Evolutionary conservation across 1,140 invertebrate genomes (phyloP).

Genomic region (Macrostomum lignano): DNA sequence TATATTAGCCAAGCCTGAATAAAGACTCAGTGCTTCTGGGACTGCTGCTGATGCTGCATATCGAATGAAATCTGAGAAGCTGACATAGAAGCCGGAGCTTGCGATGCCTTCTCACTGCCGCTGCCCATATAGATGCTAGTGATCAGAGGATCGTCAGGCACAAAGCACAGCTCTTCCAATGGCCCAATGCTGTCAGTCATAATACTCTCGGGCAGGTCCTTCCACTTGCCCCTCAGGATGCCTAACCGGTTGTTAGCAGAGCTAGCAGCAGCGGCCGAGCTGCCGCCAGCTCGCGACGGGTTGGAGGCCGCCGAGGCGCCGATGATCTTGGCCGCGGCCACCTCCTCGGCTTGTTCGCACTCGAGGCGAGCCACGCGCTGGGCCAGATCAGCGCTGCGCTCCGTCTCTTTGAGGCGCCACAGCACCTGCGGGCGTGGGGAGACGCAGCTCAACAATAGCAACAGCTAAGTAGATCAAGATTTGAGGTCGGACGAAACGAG

Average conservation of each 20-base stretch:
- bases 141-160: slow-evolving; percentile 5
- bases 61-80: too few species aligned
- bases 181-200: slow-evolving; percentile 6
- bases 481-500: too few species aligned
- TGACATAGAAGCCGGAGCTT: too few species aligned
- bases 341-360: background rate
- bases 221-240: slow-evolving; percentile 5
- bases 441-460: too few species aligned
- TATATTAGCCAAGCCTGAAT: too few species aligned
- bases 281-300: background rate
- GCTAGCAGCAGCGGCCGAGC: background rate
- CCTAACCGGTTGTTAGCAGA: too few species aligned
- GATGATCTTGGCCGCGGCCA: background rate
- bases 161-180: slow-evolving; percentile 3
- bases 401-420: too few species aligned
- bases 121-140: slow-evolving; percentile 5
- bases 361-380: background rate
- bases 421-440: too few species aligned
- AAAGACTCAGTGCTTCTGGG: too few species aligned
- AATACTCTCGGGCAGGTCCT: slow-evolving; percentile 4
- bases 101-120: too few species aligned
- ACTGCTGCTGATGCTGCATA: too few species aligned
- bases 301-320: background rate
- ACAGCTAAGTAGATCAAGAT: too few species aligned
- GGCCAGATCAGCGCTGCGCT: background rate